Percentiles rank a stretch among this genome's conserved stretches.
Evolutionary conservation across 2,888 invertebrate species (phyloP).

Genomic region (Hydraecia micacea): DNA sequence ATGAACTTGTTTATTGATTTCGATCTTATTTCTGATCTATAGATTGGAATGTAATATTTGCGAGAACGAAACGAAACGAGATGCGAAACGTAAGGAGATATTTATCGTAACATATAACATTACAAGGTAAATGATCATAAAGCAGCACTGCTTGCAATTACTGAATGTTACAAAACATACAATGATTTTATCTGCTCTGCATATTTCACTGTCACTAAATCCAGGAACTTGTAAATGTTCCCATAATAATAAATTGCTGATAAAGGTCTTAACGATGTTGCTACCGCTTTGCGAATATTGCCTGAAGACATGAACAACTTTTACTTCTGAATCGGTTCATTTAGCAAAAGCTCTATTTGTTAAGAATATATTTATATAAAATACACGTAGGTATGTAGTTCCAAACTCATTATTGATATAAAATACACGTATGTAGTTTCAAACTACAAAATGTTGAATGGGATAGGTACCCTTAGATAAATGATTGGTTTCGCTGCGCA

Average conservation of each 20-base stretch:
- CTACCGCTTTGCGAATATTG: constrained; percentile 17
- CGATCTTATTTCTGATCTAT: not conserved
- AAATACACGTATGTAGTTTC: not conserved
- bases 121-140: constrained; percentile 3
- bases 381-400: not conserved
- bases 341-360: constrained; percentile 15
- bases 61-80: not conserved
- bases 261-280: constrained; percentile 35
- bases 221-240: constrained; percentile 35
- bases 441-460: not conserved
- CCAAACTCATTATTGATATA: not conserved
- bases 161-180: not conserved
- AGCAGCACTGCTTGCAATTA: not conserved
- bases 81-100: not conserved
- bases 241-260: constrained; percentile 36
- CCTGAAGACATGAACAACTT: constrained; percentile 52
- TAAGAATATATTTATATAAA: constrained; percentile 5
- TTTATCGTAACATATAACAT: not conserved
- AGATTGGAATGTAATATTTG: constrained; percentile 24
- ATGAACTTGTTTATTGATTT: constrained; percentile 13
- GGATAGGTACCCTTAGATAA: no score
- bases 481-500: no score
- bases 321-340: constrained; percentile 25
- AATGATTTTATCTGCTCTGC: constrained; percentile 17
- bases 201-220: constrained; percentile 12